A percentile compares a stretch with the other conserved stretches of the same genome.
These are phyloP conservation scores for Dicrostonyx torquatus DNA, from an alignment of 2,797 vertebrate genomes.

Conservation along the genomic window DNA sequence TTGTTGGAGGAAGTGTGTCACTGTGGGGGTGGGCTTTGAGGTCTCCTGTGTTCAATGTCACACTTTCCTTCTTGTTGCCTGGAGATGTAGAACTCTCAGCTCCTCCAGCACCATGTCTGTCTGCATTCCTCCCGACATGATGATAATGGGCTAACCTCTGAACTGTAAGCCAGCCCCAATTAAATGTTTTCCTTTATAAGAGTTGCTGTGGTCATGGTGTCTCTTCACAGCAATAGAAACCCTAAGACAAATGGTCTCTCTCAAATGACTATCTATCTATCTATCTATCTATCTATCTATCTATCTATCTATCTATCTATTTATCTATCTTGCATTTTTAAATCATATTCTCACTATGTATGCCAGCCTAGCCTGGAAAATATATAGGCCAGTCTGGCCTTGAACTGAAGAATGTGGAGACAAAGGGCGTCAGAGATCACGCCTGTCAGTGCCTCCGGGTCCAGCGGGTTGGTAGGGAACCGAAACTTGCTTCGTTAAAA, in stretches of 20 bases:
- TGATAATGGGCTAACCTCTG: neutral
- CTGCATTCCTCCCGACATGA: neutral
- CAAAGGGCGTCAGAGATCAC: constrained; percentile 59
- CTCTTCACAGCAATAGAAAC: neutral
- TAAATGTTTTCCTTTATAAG: neutral
- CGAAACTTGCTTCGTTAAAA: constrained; percentile 60
- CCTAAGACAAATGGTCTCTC: neutral
- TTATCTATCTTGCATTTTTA: neutral
- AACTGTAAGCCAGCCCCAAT: neutral
- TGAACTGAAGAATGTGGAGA: neutral
- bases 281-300: neutral
- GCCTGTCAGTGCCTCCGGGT: neutral
- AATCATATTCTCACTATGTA: neutral
- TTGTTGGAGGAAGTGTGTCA: neutral
- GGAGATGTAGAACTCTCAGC: neutral
- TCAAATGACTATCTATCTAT: neutral
- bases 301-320: neutral
- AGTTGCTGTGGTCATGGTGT: neutral
- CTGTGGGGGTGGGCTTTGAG: neutral
- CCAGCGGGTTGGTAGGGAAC: neutral
- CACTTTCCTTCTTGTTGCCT: neutral
- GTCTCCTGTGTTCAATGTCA: neutral
- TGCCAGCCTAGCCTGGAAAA: neutral
- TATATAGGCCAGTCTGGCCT: neutral
- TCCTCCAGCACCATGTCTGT: neutral